Evolutionary conservation across 2,797 vertebrate species (phyloP).

Genomic region (Gephyroberyx darwinii): DNA sequence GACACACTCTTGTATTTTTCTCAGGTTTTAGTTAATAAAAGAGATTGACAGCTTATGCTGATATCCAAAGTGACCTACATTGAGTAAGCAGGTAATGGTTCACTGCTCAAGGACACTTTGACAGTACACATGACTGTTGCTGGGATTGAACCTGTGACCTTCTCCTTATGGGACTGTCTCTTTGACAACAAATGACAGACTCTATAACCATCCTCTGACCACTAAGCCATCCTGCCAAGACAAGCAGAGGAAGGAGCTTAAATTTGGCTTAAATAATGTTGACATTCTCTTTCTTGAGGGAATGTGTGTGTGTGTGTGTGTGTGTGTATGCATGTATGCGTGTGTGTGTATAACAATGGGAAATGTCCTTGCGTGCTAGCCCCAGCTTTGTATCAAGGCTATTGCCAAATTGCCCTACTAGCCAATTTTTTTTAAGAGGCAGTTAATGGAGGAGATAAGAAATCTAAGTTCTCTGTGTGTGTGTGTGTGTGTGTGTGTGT

Average conservation of each 20-base stretch:
- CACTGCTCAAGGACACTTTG: background rate
- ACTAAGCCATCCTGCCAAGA: too few species aligned
- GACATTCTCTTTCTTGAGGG: background rate
- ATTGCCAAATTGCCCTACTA: too few species aligned
- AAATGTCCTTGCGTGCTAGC: constrained; percentile 1
- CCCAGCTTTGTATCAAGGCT: too few species aligned
- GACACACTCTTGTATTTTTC: background rate
- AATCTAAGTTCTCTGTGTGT: background rate
- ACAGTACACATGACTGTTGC: background rate
- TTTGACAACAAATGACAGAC: background rate
- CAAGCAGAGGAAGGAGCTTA: constrained; percentile 5
- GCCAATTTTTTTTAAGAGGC: background rate
- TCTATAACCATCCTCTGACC: too few species aligned
- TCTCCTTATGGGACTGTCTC: too few species aligned
- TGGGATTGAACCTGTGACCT: background rate
- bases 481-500: constrained; percentile 19
- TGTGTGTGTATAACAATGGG: background rate
- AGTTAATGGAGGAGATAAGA: constrained; percentile 32
- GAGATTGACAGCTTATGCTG: too few species aligned
- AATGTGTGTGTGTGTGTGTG: too few species aligned
- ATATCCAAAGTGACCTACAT: too few species aligned
- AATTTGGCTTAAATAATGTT: constrained; percentile 4
- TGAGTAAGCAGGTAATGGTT: background rate
- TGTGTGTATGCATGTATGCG: too few species aligned
- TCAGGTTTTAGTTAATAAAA: background rate